Evolutionary conservation across 2,888 invertebrate species (phyloP).

Genomic region (Dione juno): DNA sequence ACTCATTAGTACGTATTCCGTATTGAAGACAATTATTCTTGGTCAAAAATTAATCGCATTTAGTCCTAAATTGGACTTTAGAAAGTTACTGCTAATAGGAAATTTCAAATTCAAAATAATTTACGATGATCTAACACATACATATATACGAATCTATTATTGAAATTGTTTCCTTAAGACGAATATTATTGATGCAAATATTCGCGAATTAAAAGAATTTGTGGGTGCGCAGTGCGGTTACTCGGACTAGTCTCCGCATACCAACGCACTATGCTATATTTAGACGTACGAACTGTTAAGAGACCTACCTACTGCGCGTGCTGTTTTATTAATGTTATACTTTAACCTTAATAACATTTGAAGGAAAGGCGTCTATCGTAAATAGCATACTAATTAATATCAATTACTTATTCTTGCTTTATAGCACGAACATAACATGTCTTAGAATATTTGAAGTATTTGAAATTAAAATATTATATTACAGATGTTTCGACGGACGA

Average conservation of each 20-base stretch:
- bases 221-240: slow-evolving; percentile 37
- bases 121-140: background rate
- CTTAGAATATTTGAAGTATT: background rate
- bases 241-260: slow-evolving; percentile 55
- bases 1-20: too few species aligned
- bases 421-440: background rate
- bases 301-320: slow-evolving; percentile 58
- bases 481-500: slow-evolving; percentile 91
- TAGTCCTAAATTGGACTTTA: too few species aligned
- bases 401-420: slow-evolving; percentile 3
- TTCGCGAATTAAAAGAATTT: slow-evolving; percentile 34
- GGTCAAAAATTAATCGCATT: too few species aligned
- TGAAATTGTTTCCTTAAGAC: background rate
- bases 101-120: background rate
- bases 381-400: slow-evolving; percentile 19
- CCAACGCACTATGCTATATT: slow-evolving; percentile 65
- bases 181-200: background rate
- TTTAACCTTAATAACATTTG: slow-evolving; percentile 28
- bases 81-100: too few species aligned
- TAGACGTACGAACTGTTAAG: slow-evolving; percentile 58
- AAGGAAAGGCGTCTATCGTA: slow-evolving; percentile 1
- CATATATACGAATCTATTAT: background rate
- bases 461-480: slow-evolving; percentile 51
- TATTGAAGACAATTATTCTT: too few species aligned
- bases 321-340: slow-evolving; percentile 51